These are phyloP conservation scores for Drosophila sucinea DNA, from an alignment of 1,140 invertebrate species.

Conservation along the genomic window DNA sequence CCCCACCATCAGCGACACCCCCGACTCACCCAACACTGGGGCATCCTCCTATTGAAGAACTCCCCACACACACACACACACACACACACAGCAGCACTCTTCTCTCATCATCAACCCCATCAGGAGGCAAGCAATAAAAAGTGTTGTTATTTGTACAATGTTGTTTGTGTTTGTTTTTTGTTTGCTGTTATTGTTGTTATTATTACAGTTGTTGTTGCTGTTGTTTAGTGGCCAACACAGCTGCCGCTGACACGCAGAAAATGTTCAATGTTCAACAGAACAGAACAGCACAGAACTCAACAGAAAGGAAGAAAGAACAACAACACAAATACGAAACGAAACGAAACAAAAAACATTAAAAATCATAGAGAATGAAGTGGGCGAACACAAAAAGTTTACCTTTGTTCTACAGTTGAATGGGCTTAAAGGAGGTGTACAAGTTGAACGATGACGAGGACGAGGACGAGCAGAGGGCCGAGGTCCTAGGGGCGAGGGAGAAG, in stretches of 20 bases:
- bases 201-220: slow-evolving; percentile 49
- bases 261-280: slow-evolving; percentile 60
- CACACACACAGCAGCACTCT: slow-evolving; percentile 8
- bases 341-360: slow-evolving; percentile 25
- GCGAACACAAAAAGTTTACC: slow-evolving; percentile 40
- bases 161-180: slow-evolving; percentile 69
- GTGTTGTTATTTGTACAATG: slow-evolving; percentile 68
- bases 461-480: no score
- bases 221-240: slow-evolving; percentile 69
- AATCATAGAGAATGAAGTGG: slow-evolving; percentile 49
- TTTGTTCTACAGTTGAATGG: slow-evolving; percentile 57
- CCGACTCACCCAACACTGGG: neutral
- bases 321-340: slow-evolving; percentile 39
- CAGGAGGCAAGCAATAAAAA: slow-evolving; percentile 70
- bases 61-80: neutral
- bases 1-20: neutral
- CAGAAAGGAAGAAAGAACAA: slow-evolving; percentile 29
- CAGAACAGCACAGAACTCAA: slow-evolving; percentile 15
- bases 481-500: neutral
- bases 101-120: slow-evolving; percentile 21
- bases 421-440: slow-evolving; percentile 8
- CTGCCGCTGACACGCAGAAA: slow-evolving; percentile 76
- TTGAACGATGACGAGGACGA: neutral
- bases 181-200: slow-evolving; percentile 69
- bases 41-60: neutral